These are phyloP conservation scores for Dendrocopos noguchii DNA, from an alignment of 2,113 vertebrate species.

Conservation along the genomic window DNA sequence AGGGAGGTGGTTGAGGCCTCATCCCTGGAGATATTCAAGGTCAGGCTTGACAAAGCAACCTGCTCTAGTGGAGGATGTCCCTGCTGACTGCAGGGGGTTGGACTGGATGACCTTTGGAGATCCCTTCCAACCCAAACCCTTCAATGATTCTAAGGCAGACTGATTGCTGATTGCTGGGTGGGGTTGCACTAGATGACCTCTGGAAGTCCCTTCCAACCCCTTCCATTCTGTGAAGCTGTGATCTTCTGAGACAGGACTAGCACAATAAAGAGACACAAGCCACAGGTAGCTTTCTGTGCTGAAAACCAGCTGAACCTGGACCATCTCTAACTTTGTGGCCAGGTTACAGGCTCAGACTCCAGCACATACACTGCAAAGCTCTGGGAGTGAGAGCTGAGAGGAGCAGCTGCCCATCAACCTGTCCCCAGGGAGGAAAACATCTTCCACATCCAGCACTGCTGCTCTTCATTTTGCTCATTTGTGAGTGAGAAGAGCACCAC, in stretches of 20 bases:
- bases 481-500: neutral
- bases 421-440: neutral
- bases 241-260: neutral
- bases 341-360: neutral
- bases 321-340: neutral
- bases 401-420: neutral
- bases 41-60: too few relatives aligned
- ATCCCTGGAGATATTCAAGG: too few relatives aligned
- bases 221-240: neutral
- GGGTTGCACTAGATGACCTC: too few relatives aligned
- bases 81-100: too few relatives aligned
- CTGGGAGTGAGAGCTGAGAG: rapidly evolving
- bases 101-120: too few relatives aligned
- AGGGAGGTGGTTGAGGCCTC: too few relatives aligned
- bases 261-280: neutral
- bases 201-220: too few relatives aligned
- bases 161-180: neutral
- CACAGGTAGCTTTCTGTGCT: neutral
- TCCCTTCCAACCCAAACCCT: too few relatives aligned
- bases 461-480: neutral
- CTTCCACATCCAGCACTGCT: neutral
- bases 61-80: too few relatives aligned
- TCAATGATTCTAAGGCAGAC: neutral
- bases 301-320: neutral
- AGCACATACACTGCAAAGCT: neutral